These are phyloP conservation scores for Triplophysa bombifrons DNA, from an alignment of 2,797 vertebrate genomes.

Conservation along the genomic window DNA sequence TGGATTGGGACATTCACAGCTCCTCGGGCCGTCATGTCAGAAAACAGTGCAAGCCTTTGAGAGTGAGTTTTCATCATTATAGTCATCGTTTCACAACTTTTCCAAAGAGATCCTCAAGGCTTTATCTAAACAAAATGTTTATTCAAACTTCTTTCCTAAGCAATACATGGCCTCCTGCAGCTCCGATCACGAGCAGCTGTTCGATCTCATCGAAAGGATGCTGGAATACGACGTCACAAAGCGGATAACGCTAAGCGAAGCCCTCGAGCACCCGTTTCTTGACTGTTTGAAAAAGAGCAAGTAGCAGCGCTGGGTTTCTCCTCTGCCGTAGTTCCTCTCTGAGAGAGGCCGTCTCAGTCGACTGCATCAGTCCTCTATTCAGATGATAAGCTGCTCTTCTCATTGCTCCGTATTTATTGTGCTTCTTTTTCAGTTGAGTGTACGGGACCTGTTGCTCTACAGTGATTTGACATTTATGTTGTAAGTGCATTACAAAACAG, in stretches of 20 bases:
- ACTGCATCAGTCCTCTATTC: conserved; percentile 89
- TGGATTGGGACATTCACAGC: conserved; percentile 81
- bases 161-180: conserved; percentile 82
- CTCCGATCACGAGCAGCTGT: conserved; percentile 80
- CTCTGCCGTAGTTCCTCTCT: conserved; percentile 58
- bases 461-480: conserved; percentile 33
- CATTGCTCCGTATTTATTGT: conserved; percentile 65
- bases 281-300: conserved; percentile 61
- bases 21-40: conserved; percentile 73
- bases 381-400: conserved; percentile 38
- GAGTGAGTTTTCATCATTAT: conserved; percentile 68
- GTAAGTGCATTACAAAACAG: conserved; percentile 9
- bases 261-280: conserved; percentile 84
- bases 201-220: conserved; percentile 87
- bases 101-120: neutral
- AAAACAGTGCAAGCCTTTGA: conserved; percentile 81
- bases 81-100: neutral
- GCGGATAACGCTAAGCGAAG: conserved; percentile 82
- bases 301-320: neutral
- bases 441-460: conserved; percentile 1
- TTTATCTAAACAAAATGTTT: neutral
- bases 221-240: conserved; percentile 84
- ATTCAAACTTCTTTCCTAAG: conserved; percentile 60
- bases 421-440: conserved; percentile 53
- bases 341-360: conserved; percentile 65